A percentile compares a stretch with the other conserved stretches of the same genome.
phyloP scores from a whole-genome alignment of 2,797 vertebrate genomes.

The Sebastes flavidus region DNA sequence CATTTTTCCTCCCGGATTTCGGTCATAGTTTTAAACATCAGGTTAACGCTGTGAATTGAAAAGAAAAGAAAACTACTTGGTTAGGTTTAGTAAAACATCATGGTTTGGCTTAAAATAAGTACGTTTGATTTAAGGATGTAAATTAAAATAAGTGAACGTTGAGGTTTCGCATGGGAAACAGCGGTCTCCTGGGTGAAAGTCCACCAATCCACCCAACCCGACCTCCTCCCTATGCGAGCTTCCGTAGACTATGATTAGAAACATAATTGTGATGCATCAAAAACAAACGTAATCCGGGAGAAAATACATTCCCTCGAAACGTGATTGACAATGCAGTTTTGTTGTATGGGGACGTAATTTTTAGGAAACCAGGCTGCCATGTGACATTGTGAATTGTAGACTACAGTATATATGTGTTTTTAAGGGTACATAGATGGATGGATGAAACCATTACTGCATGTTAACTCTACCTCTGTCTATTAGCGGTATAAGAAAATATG shows the following conservation, averaged over 20 bases:
- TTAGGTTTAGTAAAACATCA: neutral
- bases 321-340: neutral
- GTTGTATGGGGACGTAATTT: fast-evolving
- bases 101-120: neutral
- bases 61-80: neutral
- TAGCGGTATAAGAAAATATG: no score
- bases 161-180: neutral
- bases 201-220: neutral
- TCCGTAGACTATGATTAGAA: neutral
- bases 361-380: neutral
- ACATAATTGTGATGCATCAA: neutral
- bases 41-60: neutral
- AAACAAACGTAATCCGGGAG: neutral
- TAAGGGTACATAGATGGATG: neutral
- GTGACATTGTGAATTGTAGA: neutral
- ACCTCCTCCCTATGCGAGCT: neutral
- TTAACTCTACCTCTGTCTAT: neutral
- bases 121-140: neutral
- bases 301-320: neutral
- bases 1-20: neutral
- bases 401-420: neutral
- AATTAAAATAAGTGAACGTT: neutral
- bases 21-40: neutral
- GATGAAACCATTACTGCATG: neutral
- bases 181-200: neutral